These are phyloP conservation scores for Sarcophaga variegata DNA, from an alignment of 2,888 invertebrate species.

Conservation along the genomic window DNA sequence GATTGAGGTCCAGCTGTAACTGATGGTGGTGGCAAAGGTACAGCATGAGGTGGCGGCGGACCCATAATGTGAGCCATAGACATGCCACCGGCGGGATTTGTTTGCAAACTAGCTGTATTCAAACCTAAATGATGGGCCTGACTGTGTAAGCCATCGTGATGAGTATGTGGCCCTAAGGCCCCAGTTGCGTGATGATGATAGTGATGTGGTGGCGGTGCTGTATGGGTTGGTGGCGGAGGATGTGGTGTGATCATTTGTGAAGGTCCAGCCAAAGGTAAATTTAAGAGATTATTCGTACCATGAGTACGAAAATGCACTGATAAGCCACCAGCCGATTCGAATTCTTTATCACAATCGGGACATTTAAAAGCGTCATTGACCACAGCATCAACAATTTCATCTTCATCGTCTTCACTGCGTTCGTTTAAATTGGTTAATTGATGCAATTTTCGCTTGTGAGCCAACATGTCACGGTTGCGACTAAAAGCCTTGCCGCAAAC, in stretches of 20 bases:
- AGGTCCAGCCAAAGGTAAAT: slow-evolving; percentile 73
- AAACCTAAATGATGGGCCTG: slow-evolving; percentile 72
- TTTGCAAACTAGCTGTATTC: slow-evolving; percentile 75
- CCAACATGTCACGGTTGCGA: slow-evolving; percentile 84
- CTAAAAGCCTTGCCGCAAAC: slow-evolving; percentile 84
- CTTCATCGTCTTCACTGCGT: slow-evolving; percentile 72
- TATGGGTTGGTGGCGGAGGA: slow-evolving; percentile 30
- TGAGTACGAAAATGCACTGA: slow-evolving; percentile 81
- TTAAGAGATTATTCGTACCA: slow-evolving; percentile 75
- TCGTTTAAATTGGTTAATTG: slow-evolving; percentile 71
- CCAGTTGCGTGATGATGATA: slow-evolving; percentile 71
- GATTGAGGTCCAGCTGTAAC: slow-evolving; percentile 74
- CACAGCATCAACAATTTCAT: slow-evolving; percentile 75
- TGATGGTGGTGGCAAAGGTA: slow-evolving; percentile 76
- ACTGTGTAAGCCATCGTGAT: slow-evolving; percentile 72
- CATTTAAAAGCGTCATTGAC: slow-evolving; percentile 79
- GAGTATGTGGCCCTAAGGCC: slow-evolving; percentile 63
- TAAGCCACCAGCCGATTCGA: slow-evolving; percentile 79
- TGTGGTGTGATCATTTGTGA: slow-evolving; percentile 63
- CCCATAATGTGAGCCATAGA: slow-evolving; percentile 78
- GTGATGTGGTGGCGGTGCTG: slow-evolving; percentile 47
- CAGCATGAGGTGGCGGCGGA: slow-evolving; percentile 75
- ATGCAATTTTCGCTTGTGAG: slow-evolving; percentile 81
- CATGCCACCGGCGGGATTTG: slow-evolving; percentile 74
- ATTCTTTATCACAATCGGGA: slow-evolving; percentile 81